Base-by-base conservation (phyloP, 1,140 invertebrate genomes). In the Lepidotrigona ventralis region DNA sequence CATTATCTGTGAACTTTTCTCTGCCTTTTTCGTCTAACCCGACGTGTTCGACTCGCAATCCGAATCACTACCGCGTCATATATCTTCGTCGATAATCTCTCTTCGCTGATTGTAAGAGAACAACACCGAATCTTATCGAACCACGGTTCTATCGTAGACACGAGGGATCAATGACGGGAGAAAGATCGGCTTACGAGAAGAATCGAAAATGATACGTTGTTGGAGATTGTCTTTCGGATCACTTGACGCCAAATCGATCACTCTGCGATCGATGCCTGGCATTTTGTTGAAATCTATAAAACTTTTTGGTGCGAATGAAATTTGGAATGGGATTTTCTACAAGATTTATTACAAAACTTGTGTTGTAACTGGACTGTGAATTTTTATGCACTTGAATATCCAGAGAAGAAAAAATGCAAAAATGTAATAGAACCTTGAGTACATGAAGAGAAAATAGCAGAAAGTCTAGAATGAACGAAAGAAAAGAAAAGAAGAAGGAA, bases 1-100 rank as follows among this genome's bases (percentile, higher is more conserved):
- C 39, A n/a, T 46, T 29, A 69, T 69, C 21, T 46, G n/a, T 21
- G n/a, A 46, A 39, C 66, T 69, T 12, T 11, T 11, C 17, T 19
- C 19, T n/a, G 21, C 23, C 70, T 51, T 71, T 53, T 46, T 71
- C 15, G 53, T 19, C 14, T 15, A 11, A 5, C 15, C 2, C 15
- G 11, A 23, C n/a, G 63, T 64, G 39, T 29, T 6, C 1, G 6
- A 26, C 14, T 19, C n/a, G 46, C 33, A 71, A 51, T 26, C 70
- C 46, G 23, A 19, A 19, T 71, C 39, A 51, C 23, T 53, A 19
- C 46, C 26, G 8, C 6, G n/a, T 5, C 63, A 53, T 29, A 21
- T 51, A 64, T 53, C 39, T 77, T 51, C n/a, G 33, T n/a, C 54
- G 54, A 72, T 60, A 60, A 72, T 71, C 78, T 70, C 54, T 33